Evolutionary conservation across 1,140 invertebrate genomes (phyloP).

Genomic region (Teleogryllus occipitalis): DNA sequence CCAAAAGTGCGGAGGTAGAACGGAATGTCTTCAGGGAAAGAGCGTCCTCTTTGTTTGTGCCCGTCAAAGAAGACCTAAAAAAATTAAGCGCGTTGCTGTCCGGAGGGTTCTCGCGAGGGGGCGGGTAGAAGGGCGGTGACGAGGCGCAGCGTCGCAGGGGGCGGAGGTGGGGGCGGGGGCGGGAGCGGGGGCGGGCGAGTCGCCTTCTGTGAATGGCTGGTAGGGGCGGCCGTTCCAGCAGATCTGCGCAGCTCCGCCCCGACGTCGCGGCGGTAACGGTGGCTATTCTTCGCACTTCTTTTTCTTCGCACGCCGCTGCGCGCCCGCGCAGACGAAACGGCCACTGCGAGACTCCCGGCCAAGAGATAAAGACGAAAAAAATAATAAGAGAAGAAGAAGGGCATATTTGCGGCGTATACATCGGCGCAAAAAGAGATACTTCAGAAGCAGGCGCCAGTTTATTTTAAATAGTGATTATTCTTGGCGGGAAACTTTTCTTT

Average conservation of each 20-base stretch:
- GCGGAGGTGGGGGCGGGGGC: background rate
- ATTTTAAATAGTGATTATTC: background rate
- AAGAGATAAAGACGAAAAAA: background rate
- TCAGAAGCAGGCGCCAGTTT: background rate
- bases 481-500: background rate
- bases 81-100: background rate
- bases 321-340: too few relatives aligned
- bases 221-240: background rate
- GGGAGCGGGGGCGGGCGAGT: background rate
- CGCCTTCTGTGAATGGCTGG: background rate
- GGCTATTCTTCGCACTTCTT: background rate
- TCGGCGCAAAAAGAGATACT: background rate
- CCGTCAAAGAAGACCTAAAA: background rate
- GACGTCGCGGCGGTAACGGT: background rate
- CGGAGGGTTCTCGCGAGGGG: background rate
- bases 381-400: background rate
- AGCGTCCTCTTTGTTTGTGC: too few relatives aligned
- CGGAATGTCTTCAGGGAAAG: too few relatives aligned
- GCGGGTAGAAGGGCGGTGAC: background rate
- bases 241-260: background rate
- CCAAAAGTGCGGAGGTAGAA: too few relatives aligned
- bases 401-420: background rate
- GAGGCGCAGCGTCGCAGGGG: background rate
- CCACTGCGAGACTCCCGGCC: too few relatives aligned
- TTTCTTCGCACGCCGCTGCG: background rate